These are phyloP conservation scores for Meriones unguiculatus DNA, from an alignment of 2,113 vertebrate genomes.

Conservation along the genomic window DNA sequence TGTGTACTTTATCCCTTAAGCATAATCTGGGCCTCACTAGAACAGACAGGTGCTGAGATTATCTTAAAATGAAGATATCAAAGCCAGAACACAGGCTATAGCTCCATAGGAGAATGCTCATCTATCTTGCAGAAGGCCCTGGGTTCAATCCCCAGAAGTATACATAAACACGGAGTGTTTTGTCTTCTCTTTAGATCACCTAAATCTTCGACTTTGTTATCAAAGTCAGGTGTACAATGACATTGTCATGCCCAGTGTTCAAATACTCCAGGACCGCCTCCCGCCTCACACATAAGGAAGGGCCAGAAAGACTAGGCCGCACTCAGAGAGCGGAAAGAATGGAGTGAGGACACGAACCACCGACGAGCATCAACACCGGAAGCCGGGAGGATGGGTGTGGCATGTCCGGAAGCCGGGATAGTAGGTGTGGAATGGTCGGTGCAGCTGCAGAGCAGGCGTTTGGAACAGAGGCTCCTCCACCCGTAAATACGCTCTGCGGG, in stretches of 20 bases:
- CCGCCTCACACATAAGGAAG: neutral
- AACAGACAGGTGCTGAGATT: neutral
- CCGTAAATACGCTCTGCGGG: no score
- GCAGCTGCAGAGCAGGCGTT: neutral
- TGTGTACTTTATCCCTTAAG: neutral
- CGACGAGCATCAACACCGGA: neutral
- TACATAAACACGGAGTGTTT: neutral
- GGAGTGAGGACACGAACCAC: neutral
- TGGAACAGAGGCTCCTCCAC: neutral
- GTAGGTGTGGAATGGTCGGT: accelerated
- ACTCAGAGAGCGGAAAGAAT: neutral
- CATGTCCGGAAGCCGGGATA: no score
- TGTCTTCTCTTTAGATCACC: neutral
- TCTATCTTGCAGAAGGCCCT: neutral
- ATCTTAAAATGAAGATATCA: no score
- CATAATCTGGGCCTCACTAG: neutral
- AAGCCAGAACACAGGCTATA: neutral
- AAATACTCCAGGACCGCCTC: neutral
- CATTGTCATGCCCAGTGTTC: neutral
- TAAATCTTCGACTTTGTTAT: neutral
- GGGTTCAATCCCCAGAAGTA: neutral
- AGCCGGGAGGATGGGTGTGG: neutral
- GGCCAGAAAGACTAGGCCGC: neutral
- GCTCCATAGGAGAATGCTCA: neutral
- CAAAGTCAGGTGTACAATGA: neutral